These are phyloP conservation scores for Lithophane socia DNA, from an alignment of 2,888 invertebrate genomes.

Conservation along the genomic window DNA sequence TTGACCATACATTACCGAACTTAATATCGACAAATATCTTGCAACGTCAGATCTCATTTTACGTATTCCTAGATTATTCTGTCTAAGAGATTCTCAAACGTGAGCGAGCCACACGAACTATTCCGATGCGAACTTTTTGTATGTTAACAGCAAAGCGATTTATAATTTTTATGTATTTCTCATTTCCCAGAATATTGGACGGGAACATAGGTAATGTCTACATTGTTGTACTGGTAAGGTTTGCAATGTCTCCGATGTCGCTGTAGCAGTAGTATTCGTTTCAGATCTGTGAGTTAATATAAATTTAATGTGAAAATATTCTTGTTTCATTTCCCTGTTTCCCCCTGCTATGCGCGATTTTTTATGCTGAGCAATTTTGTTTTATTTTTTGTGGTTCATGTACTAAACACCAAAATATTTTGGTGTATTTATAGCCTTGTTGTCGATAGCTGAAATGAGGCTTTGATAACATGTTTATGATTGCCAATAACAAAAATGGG, in stretches of 20 bases:
- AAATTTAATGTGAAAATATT: slow-evolving; percentile 88
- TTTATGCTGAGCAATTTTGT: slow-evolving; percentile 53
- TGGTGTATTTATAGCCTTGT: not conserved
- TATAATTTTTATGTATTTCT: slow-evolving; percentile 65
- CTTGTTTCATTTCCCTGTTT: slow-evolving; percentile 85
- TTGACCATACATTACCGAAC: slow-evolving; percentile 39
- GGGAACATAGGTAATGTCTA: slow-evolving; percentile 56
- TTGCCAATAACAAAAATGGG: slow-evolving; percentile 7
- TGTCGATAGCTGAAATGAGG: not conserved
- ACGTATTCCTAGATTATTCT: slow-evolving; percentile 12
- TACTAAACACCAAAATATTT: not conserved
- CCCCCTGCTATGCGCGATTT: slow-evolving; percentile 77
- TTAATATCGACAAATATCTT: slow-evolving; percentile 2
- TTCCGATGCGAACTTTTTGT: slow-evolving; percentile 72
- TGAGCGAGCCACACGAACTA: slow-evolving; percentile 64
- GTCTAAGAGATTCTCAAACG: slow-evolving; percentile 23
- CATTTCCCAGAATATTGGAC: slow-evolving; percentile 59
- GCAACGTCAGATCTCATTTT: slow-evolving; percentile 30
- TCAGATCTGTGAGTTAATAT: slow-evolving; percentile 89
- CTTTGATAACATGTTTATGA: not conserved
- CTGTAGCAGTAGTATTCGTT: slow-evolving; percentile 81
- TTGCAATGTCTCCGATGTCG: slow-evolving; percentile 63
- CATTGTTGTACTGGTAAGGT: slow-evolving; percentile 46
- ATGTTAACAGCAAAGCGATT: slow-evolving; percentile 73
- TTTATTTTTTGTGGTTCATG: slow-evolving; percentile 4